These are phyloP conservation scores for Chloromyia formosa DNA, from an alignment of 2,888 invertebrate species.

Conservation along the genomic window DNA sequence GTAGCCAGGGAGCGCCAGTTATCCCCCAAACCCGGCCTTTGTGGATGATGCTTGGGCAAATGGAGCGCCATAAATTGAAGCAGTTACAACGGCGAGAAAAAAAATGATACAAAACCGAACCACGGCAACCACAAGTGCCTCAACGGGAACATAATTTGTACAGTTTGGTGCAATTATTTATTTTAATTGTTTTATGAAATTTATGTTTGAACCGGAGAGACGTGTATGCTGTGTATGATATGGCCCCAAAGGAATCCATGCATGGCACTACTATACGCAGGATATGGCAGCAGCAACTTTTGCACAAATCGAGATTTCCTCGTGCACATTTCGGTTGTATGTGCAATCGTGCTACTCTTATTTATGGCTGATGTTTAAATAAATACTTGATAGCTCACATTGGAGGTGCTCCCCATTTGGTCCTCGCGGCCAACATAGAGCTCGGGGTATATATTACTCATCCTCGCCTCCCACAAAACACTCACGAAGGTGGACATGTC, in stretches of 20 bases:
- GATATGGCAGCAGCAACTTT: not conserved
- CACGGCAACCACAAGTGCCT: conserved; percentile 2
- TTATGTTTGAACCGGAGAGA: conserved; percentile 50
- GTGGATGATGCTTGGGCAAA: conserved; percentile 17
- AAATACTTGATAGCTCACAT: conserved; percentile 53
- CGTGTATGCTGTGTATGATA: conserved; percentile 9
- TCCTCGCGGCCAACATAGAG: not conserved
- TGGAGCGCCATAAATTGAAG: conserved; percentile 37
- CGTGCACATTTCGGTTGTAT: conserved; percentile 15
- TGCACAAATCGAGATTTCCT: conserved; percentile 2
- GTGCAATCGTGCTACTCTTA: conserved; percentile 51
- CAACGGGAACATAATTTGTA: conserved; percentile 52
- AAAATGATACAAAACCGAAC: conserved; percentile 7
- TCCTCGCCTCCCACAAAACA: not conserved
- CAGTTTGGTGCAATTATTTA: conserved; percentile 54
- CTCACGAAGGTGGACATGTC: not conserved
- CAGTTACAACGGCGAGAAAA: conserved; percentile 21
- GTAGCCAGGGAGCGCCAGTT: not conserved
- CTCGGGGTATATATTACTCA: not conserved
- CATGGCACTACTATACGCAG: conserved; percentile 7
- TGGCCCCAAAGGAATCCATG: too few relatives aligned
- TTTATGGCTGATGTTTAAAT: conserved; percentile 54
- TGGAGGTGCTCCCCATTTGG: conserved; percentile 33
- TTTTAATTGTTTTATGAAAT: conserved; percentile 54
- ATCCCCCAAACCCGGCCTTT: not conserved